phyloP scores from a whole-genome alignment of 2,888 invertebrate genomes.

The Hydriomena furcata region DNA sequence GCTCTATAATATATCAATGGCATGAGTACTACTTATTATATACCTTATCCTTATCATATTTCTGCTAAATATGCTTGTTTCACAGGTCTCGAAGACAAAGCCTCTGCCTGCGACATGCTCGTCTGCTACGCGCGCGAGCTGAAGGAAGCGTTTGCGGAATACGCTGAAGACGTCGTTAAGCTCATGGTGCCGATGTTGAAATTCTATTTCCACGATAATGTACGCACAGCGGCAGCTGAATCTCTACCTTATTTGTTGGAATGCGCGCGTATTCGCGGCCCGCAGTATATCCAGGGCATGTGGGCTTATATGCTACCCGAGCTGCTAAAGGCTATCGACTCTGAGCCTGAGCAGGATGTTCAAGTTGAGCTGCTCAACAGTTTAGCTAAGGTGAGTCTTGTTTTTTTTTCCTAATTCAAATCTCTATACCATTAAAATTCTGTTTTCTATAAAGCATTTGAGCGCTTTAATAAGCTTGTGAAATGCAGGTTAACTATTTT shows the following conservation, averaged over 20 bases:
- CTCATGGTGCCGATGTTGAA: constrained; percentile 95
- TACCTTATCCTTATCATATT: neutral
- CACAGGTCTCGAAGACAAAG: constrained; percentile 95
- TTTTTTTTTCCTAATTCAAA: neutral
- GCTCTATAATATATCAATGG: no score
- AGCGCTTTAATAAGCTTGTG: no score
- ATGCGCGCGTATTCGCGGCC: constrained; percentile 92
- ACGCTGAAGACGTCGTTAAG: constrained; percentile 88
- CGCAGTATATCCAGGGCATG: constrained; percentile 87
- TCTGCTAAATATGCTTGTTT: constrained; percentile 4
- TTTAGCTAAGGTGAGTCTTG: constrained; percentile 86
- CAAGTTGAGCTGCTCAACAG: constrained; percentile 92
- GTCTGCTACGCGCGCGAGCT: constrained; percentile 97
- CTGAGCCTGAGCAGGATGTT: constrained; percentile 95
- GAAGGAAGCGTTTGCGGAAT: constrained; percentile 88
- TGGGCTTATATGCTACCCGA: constrained; percentile 95
- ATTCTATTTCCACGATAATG: constrained; percentile 97
- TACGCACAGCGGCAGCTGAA: constrained; percentile 96
- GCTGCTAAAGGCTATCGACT: constrained; percentile 93
- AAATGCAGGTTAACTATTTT: no score
- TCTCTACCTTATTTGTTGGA: constrained; percentile 94
- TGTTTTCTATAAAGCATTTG: no score
- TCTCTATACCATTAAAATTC: no score
- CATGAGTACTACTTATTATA: no score
- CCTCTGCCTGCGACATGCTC: constrained; percentile 97